phyloP scores from a whole-genome alignment of 2,113 vertebrate species.

The Tupaia chinensis region DNA sequence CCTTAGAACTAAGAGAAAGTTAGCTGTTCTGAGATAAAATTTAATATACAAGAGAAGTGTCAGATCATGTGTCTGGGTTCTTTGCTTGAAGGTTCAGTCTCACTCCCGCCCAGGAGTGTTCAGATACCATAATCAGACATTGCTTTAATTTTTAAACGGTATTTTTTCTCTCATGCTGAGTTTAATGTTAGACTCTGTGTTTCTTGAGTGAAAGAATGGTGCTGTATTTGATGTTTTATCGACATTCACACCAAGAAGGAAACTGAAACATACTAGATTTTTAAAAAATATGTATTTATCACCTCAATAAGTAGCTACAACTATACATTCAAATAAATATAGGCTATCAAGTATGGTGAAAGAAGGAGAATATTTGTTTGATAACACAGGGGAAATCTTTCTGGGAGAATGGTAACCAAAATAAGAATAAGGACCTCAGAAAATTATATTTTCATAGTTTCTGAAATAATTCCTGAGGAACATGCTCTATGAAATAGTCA shows the following conservation, averaged over 20 bases:
- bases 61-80: not conserved
- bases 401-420: not conserved
- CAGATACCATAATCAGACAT: not conserved
- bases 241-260: not conserved
- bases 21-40: not conserved
- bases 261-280: not conserved
- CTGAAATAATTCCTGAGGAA: not conserved
- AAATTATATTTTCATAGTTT: not conserved
- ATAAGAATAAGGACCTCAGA: not conserved
- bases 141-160: not conserved
- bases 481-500: not conserved
- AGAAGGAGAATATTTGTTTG: not conserved
- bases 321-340: not conserved
- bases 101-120: not conserved
- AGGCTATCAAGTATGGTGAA: not conserved
- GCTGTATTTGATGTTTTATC: constrained; percentile 26
- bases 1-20: not conserved
- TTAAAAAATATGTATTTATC: constrained; percentile 24
- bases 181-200: not conserved
- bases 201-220: not conserved
- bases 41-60: not conserved
- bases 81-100: not conserved
- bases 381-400: not conserved
- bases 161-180: not conserved
- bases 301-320: not conserved